Evolutionary conservation across 2,888 invertebrate genomes (phyloP).

Genomic region (Tribolium freemani): DNA sequence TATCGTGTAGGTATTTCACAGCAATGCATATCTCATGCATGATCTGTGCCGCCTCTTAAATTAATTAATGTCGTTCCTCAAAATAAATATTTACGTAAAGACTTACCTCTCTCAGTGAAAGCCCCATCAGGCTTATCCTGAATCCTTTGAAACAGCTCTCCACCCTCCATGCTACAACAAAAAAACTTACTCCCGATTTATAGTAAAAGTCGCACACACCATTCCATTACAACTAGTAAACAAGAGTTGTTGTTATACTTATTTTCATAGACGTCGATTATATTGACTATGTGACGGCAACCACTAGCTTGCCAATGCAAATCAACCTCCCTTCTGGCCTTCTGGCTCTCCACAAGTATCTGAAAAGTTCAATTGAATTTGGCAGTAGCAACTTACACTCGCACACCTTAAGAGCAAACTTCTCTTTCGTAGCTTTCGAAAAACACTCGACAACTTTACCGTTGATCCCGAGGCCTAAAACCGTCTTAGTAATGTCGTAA

Average conservation of each 20-base stretch:
- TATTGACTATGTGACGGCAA: slow-evolving; percentile 93
- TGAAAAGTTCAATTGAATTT: slow-evolving; percentile 60
- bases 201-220: slow-evolving; percentile 70
- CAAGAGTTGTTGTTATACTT: slow-evolving; percentile 93
- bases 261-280: slow-evolving; percentile 96
- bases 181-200: slow-evolving; percentile 21
- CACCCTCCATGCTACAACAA: slow-evolving; percentile 90
- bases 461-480: slow-evolving; percentile 97
- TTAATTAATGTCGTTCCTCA: background rate
- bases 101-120: slow-evolving; percentile 90
- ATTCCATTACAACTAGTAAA: slow-evolving; percentile 99
- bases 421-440: slow-evolving; percentile 80
- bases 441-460: slow-evolving; percentile 98
- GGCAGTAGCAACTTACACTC: background rate
- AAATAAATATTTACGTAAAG: background rate
- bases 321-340: slow-evolving; percentile 95
- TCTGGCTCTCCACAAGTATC: slow-evolving; percentile 92
- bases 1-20: slow-evolving; percentile 92
- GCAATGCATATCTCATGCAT: slow-evolving; percentile 98
- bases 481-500: slow-evolving; percentile 92
- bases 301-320: slow-evolving; percentile 94
- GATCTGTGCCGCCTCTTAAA: slow-evolving; percentile 89
- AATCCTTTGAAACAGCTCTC: slow-evolving; percentile 96
- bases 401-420: slow-evolving; percentile 91
- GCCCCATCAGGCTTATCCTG: slow-evolving; percentile 95